Evolutionary conservation across 2,888 invertebrate species (phyloP).

Genomic region (Cyaniris semiargus): DNA sequence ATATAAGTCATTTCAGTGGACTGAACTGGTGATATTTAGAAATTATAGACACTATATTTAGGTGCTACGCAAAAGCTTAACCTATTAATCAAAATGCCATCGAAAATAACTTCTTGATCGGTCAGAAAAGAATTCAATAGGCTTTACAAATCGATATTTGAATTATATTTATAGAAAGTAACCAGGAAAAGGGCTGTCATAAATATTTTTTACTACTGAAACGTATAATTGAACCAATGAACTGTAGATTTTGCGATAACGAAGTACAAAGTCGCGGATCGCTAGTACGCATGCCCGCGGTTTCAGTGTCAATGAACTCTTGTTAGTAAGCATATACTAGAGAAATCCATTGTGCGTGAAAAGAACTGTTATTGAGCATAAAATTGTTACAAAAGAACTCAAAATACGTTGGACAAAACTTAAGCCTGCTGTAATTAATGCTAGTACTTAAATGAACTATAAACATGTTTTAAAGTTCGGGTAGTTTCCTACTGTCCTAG

Average conservation of each 20-base stretch:
- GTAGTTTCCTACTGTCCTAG: background rate
- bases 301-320: conserved; percentile 21
- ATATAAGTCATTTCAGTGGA: no score
- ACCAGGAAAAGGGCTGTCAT: background rate
- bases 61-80: background rate
- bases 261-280: conserved; percentile 5
- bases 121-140: background rate
- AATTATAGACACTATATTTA: background rate
- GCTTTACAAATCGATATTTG: background rate
- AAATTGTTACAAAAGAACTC: background rate
- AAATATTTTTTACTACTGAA: background rate
- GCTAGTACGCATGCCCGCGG: conserved; percentile 28
- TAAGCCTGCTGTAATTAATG: background rate
- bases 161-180: background rate
- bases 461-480: background rate
- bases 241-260: background rate
- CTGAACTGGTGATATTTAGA: background rate
- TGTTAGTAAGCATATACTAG: conserved; percentile 20
- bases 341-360: background rate
- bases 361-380: background rate
- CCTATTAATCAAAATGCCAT: background rate
- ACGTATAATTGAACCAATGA: background rate
- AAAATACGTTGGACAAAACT: background rate
- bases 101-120: background rate
- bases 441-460: background rate